A percentile compares a stretch with the other conserved stretches of the same genome.
Conservation (phyloP, 1,140 invertebrate species). For the Drosophila seguyi region DNA sequence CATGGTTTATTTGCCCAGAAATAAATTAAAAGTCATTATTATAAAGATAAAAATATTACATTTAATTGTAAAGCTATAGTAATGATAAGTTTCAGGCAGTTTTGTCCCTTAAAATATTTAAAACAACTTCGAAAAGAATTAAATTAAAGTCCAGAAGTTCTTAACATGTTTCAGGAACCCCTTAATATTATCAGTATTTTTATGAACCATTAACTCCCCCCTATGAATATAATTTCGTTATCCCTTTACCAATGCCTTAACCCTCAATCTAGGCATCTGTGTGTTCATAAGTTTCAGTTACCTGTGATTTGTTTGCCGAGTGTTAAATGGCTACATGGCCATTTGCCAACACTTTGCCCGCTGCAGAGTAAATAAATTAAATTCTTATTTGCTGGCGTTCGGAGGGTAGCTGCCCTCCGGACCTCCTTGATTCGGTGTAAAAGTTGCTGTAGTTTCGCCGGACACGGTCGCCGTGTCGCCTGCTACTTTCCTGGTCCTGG, state of each 20-base stretch:
- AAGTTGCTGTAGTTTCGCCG: conserved; percentile 63
- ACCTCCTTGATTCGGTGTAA: conserved; percentile 11
- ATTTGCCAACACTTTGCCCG: conserved; percentile 64
- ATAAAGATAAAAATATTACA: no score
- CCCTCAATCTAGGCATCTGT: conserved; percentile 4
- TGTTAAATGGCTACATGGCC: conserved; percentile 70
- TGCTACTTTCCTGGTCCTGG: conserved; percentile 9
- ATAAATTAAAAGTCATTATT: not conserved
- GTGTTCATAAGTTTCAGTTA: conserved; percentile 54
- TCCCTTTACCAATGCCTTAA: not conserved
- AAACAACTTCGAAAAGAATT: not conserved
- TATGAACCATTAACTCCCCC: no score
- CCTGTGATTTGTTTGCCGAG: conserved; percentile 64
- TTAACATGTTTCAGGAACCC: not conserved
- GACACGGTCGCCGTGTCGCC: conserved; percentile 44
- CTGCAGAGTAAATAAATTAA: conserved; percentile 80
- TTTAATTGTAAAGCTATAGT: no score
- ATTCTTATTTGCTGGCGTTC: conserved; percentile 58
- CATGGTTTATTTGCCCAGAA: not conserved
- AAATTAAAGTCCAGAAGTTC: not conserved
- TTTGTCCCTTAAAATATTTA: not conserved
- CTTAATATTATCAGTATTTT: not conserved
- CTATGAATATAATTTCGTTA: not conserved
- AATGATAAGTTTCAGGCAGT: no score
- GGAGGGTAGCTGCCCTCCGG: not conserved